Evolutionary conservation across 2,888 invertebrate genomes (phyloP).

Genomic region (Pollenia angustigena): DNA sequence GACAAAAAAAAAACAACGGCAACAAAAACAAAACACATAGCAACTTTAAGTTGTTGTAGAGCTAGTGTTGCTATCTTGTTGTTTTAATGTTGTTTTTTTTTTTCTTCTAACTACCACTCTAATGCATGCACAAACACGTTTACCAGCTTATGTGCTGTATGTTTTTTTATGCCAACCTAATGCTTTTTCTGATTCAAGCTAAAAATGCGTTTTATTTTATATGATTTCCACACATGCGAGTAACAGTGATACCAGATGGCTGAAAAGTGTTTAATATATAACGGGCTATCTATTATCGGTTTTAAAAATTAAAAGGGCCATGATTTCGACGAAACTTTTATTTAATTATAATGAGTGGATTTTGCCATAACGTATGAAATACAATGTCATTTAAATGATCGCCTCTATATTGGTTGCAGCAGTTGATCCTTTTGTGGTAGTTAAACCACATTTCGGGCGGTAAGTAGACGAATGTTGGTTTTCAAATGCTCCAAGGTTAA

Average conservation of each 20-base stretch:
- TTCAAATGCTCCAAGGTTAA: too few relatives aligned
- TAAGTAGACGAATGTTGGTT: too few relatives aligned
- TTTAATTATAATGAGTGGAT: too few relatives aligned
- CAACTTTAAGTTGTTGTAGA: slow-evolving; percentile 23
- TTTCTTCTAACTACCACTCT: slow-evolving; percentile 38
- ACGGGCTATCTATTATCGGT: too few relatives aligned
- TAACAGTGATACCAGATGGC: slow-evolving; percentile 7
- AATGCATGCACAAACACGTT: slow-evolving; percentile 59
- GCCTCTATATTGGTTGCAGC: too few relatives aligned
- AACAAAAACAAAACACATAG: slow-evolving; percentile 14
- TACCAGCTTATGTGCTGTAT: not conserved
- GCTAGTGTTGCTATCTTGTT: slow-evolving; percentile 26
- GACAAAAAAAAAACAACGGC: slow-evolving; percentile 15
- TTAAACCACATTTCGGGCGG: too few relatives aligned
- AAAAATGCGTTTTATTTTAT: slow-evolving; percentile 44
- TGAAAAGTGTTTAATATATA: too few relatives aligned
- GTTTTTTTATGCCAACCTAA: slow-evolving; percentile 10
- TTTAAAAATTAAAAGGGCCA: too few relatives aligned
- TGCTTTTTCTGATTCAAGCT: slow-evolving; percentile 37
- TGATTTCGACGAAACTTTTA: too few relatives aligned
- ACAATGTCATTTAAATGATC: too few relatives aligned
- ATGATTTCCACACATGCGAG: not conserved
- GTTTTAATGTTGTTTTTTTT: not conserved
- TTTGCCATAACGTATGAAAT: too few relatives aligned
- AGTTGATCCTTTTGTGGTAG: too few relatives aligned